Conservation (phyloP, 2,113 vertebrate species). For the Promerops cafer region DNA sequence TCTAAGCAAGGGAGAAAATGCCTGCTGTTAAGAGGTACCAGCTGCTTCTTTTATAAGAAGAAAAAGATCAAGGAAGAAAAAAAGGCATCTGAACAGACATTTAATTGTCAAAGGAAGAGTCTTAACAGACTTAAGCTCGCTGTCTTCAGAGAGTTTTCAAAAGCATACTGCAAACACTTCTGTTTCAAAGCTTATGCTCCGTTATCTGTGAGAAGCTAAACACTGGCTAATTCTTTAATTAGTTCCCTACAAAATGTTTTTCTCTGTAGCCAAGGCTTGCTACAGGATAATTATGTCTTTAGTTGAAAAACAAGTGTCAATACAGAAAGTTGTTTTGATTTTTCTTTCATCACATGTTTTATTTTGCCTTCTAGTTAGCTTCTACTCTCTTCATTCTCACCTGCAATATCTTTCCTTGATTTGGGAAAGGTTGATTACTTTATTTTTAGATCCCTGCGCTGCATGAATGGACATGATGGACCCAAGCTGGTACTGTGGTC, state of each 20-base stretch:
- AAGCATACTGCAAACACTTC: slow-evolving; percentile 32
- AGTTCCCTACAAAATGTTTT: slow-evolving; percentile 10
- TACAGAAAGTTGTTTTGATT: slow-evolving; percentile 29
- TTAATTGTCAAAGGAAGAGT: slow-evolving; percentile 32
- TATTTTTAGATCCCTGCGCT: background rate
- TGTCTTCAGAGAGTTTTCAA: slow-evolving; percentile 44
- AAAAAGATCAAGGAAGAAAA: background rate
- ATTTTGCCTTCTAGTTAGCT: background rate
- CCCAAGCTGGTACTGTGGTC: background rate
- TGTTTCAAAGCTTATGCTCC: slow-evolving; percentile 32
- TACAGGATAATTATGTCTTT: slow-evolving; percentile 4
- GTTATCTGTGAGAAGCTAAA: slow-evolving; percentile 37
- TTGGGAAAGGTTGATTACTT: background rate
- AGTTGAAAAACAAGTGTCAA: slow-evolving; percentile 9
- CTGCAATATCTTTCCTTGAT: background rate
- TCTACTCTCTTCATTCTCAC: background rate
- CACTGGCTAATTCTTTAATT: slow-evolving; percentile 51
- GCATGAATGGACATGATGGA: background rate
- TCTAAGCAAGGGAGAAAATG: background rate
- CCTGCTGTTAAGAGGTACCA: background rate
- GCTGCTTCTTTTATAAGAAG: background rate
- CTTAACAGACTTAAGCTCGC: slow-evolving; percentile 36
- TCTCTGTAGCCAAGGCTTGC: background rate
- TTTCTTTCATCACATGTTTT: background rate
- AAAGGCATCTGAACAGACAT: background rate